Conservation (phyloP, 2,797 vertebrate genomes). For the Ateles fusciceps region DNA sequence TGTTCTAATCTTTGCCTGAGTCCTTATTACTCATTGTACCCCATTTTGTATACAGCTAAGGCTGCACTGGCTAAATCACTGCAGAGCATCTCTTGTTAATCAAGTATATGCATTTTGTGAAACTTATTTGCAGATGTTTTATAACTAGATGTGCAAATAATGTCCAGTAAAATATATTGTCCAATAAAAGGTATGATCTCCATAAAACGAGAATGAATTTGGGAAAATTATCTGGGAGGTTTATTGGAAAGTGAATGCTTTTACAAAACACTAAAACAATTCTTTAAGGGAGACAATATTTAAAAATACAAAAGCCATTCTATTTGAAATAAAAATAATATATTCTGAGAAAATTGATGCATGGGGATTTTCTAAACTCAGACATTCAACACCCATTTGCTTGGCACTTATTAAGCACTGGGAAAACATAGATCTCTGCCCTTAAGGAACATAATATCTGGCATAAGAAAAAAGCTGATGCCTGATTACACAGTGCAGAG, state of each 20-base stretch:
- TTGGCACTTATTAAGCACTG: neutral
- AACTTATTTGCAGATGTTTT: neutral
- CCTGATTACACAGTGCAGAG: neutral
- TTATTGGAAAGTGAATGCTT: conserved; percentile 40
- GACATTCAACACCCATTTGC: neutral
- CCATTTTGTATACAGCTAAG: neutral
- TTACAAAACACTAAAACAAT: neutral
- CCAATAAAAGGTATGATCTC: neutral
- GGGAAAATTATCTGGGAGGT: neutral
- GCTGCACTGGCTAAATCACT: neutral
- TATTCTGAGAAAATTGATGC: neutral
- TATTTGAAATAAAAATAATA: neutral
- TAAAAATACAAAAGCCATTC: neutral
- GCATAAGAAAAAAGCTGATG: neutral
- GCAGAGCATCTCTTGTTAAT: neutral
- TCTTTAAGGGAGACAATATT: neutral
- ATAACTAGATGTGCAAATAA: conserved; percentile 15
- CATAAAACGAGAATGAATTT: conserved; percentile 51
- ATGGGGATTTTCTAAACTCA: neutral
- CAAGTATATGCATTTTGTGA: neutral
- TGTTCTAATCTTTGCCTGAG: neutral
- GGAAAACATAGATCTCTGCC: neutral
- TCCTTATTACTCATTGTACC: neutral
- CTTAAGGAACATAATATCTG: neutral
- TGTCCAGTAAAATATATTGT: conserved; percentile 2